A percentile compares a stretch with the other conserved stretches of the same genome.
Conservation (phyloP, 2,888 invertebrate species). For the Drosophila subsilvestris region DNA sequence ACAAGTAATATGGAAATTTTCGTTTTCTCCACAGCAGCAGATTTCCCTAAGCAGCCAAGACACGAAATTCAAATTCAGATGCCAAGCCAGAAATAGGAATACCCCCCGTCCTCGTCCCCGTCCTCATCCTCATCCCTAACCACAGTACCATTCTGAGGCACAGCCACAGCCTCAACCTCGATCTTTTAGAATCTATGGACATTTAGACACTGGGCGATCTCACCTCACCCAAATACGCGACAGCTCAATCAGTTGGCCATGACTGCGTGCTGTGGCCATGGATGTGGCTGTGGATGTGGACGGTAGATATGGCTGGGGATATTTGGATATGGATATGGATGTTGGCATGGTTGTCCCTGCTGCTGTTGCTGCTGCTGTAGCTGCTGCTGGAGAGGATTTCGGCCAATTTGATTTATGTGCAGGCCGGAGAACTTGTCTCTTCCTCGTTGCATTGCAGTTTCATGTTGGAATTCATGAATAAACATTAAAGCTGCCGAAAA, state of each 20-base stretch:
- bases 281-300: not conserved
- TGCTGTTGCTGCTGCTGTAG: not conserved
- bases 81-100: slow-evolving; percentile 54
- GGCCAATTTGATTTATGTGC: slow-evolving; percentile 74
- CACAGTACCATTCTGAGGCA: not conserved
- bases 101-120: not conserved
- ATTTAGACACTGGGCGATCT: slow-evolving; percentile 66
- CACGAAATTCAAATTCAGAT: slow-evolving; percentile 60
- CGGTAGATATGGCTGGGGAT: not conserved
- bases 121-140: not conserved
- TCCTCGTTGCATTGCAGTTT: slow-evolving; percentile 74
- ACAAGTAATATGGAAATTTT: slow-evolving; percentile 55
- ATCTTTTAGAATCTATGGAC: not conserved
- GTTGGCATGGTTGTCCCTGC: not conserved
- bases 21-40: slow-evolving; percentile 52
- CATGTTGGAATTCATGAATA: slow-evolving; percentile 78
- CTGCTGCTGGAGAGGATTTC: slow-evolving; percentile 35
- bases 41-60: slow-evolving; percentile 49
- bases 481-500: slow-evolving; percentile 76
- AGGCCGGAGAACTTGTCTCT: slow-evolving; percentile 54
- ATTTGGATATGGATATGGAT: not conserved
- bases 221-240: slow-evolving; percentile 74
- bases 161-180: not conserved
- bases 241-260: slow-evolving; percentile 79
- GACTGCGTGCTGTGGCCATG: slow-evolving; percentile 50